Base-by-base conservation (phyloP, 2,888 invertebrate species). In the Amphipoea oculea region DNA sequence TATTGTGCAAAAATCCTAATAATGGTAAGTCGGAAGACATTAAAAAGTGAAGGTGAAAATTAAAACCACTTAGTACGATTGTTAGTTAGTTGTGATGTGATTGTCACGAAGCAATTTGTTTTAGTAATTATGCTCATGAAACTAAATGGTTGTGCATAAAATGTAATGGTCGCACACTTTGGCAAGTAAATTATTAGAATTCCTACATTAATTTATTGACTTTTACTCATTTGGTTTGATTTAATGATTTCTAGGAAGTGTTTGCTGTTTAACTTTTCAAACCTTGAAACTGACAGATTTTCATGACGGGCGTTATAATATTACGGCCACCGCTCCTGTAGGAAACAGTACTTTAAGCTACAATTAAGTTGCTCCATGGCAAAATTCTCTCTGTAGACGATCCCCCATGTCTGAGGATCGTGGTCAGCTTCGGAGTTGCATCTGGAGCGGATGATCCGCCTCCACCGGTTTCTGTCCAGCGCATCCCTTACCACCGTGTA, bases 11-110 rank as follows among this genome's bases (percentile, higher is more conserved):
- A 73, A 68, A 72, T 78, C 29, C 45, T 76, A 51, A 76, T 29
- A 78, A 79, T 63, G 66, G 70, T 57, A 4, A 73, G 36, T 36
- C 76, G 88, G 82, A 86, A 87, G 72, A 73, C 57, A 77, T 83
- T 71, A 63, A 73, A 81, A 87, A 86, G 81, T 86, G 84, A 80
- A 86, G 71, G 81, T 86, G 73, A 70, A 87, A 81, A 85, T 77
- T 68, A 83, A 80, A 82, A 78, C 57, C 63, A 70, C 79, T 83
- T 78, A 73, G 12, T 71, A 68, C 42, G 57, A 62, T 65, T 78
- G 72, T 40, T 40, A 40, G 66, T 60, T 29, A 9, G 60, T 73
- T 51, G 63, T 42, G 11, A 63, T 36, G 71, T 68, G 63, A 48
- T 20, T 73, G 79, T 73, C 67, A 60, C 36, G 14, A 70, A 75